Base-by-base conservation (phyloP, 2,888 invertebrate species). In the Callosobruchus maculatus region DNA sequence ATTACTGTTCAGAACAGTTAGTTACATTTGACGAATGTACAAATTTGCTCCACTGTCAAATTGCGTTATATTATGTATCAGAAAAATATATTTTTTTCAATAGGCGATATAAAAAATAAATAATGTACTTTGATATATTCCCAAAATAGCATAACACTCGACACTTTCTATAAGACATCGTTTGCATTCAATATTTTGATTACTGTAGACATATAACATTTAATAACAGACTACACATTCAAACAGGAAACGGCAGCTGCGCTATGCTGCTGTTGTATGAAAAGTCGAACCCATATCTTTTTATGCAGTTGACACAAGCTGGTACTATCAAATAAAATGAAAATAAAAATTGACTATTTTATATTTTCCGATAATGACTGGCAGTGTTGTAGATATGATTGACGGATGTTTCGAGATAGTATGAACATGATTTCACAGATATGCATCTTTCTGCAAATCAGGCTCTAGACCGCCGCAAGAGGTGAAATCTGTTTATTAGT, bases 241-340 rank as follows among this genome's bases (percentile, higher is more conserved):
- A 49, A 49, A 49, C 49, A 49, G 49, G 1, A 49, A 49, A 49
- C 49, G 13, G 7, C 49, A 49, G 49, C 13, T 18, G 7, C 49
- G 49, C 13, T 1, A 49, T 18, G 49, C 13, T 49, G 49, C 13
- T 18, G 13, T 49, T 13, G 49, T 49, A 18, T 18, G 13, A 18
- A 49, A 18, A 26, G 26, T 26, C 3, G 26, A 26, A 26, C 26
- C 26, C 26, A 26, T 26, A 26, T 49, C 13, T 49, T 7, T 13
- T 49, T 49, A 49, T 49, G 83, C 82, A 83, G 82, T 80, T 82
- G 81, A 77, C 75, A 81, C 75, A 81, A 81, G 82, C 83, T 82
- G 82, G 84, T 84, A 83, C 84, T 84, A 85, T 84, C 85, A 85
- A 84, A 85, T 85, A 85, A 82, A 85, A 85, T 85, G 85, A 85